Base-by-base conservation (phyloP, 2,113 vertebrate species). In the Vimba vimba region DNA sequence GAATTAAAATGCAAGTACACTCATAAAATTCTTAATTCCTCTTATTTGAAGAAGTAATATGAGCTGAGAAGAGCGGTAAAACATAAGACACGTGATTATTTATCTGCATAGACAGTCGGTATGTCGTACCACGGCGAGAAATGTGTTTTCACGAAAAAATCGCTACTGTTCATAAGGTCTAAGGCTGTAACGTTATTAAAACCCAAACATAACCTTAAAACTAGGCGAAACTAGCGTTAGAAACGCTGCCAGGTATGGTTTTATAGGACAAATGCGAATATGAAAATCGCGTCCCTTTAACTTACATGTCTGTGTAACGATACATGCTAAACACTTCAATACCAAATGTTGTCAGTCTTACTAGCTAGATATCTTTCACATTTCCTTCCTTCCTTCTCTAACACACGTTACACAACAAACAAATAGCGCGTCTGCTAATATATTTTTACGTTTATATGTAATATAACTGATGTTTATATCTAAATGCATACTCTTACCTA, bases 401-500 rank as follows among this genome's bases (percentile, higher is more conserved):
- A 55, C 12, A 50, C n/a, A 4, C 25, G 47, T 30, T 77, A 55
- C 13, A 1, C 1, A 8, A 25, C 23, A 15, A 6, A 47, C 43
- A 13, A 13, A n/a, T 4, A 45, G 39, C 71, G 6, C 71, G 43
- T 25, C 43, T 15, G 43, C 43, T 47, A 71, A 71, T 23, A 55
- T 17, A 55, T 77, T 1, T 33, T 1, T 17, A 12, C 4, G 25
- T 33, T 27, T 30, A 33, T 55, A 43, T 43, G 19, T 13, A n/a
- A 36, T 23, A 78, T 0, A 11, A 11, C 1, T 62, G 4, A 43
- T 17, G 3, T 19, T n/a, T 45, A 47, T 2, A 21, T 64, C 39
- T 27, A 27, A 5, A 27, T 21, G 6, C 11, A 23, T 27, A 5
- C 15, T 74, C 85, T 84, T 86, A 88, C 87, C 80, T 33, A 69